Percentiles rank a stretch among this genome's conserved stretches.
Conservation (phyloP, 2,888 invertebrate species). For the Epinotia bilunana region DNA sequence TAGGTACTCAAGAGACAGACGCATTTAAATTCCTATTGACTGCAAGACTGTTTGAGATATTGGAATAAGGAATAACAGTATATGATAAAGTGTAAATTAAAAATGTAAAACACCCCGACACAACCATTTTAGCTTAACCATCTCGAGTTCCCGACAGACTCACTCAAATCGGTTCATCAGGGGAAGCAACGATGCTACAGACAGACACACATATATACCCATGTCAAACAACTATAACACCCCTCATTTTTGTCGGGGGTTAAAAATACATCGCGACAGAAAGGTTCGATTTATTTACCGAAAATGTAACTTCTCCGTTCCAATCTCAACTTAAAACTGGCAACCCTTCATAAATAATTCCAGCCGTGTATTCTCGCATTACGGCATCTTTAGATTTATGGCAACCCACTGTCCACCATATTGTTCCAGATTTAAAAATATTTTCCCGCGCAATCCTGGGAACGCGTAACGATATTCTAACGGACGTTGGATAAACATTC, state of each 20-base stretch:
- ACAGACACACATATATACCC: no score
- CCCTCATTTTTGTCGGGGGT: neutral
- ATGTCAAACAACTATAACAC: no score
- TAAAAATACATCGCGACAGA: neutral
- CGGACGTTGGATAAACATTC: conserved; percentile 58
- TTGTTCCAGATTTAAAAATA: conserved; percentile 82
- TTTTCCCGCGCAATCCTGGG: conserved; percentile 65
- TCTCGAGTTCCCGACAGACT: no score
- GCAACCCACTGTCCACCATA: conserved; percentile 79
- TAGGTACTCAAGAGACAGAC: neutral
- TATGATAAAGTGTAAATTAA: no score
- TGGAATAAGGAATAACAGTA: neutral
- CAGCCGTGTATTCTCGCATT: conserved; percentile 76
- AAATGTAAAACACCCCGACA: no score
- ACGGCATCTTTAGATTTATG: conserved; percentile 81
- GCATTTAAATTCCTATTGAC: neutral
- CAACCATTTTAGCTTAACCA: no score
- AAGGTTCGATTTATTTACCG: conserved; percentile 31
- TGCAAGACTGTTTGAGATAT: neutral
- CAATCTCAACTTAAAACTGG: conserved; percentile 62
- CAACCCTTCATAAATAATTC: conserved; percentile 80
- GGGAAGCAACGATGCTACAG: no score
- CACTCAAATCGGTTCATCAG: no score
- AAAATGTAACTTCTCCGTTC: conserved; percentile 64
- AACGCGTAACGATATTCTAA: conserved; percentile 56